Base-by-base conservation (phyloP, 1,140 invertebrate species). In the Eciton burchellii region DNA sequence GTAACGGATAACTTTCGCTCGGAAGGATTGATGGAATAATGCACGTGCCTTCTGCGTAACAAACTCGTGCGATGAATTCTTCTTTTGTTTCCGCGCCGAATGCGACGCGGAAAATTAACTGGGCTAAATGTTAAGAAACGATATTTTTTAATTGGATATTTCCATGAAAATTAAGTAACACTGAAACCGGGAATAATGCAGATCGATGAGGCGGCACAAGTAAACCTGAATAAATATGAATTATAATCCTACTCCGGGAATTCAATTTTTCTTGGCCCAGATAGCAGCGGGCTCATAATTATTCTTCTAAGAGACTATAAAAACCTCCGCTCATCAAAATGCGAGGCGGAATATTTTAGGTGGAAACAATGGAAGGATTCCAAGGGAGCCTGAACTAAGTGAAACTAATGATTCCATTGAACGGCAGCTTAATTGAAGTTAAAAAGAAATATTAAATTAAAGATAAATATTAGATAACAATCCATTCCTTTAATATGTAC, bases 241-340 rank as follows among this genome's bases (percentile, higher is more conserved):
- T 57, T 62, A 54, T 21, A 54, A 49, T 19, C n/a, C n/a, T 74
- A 21, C 43, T 62, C 26, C 26, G 41, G 41, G 45, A 62, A 63
- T 74, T 47, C 6, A 21, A 74, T 74, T 63, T 47, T 74, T 60
- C 35, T 59, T 72, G 41, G n/a, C n/a, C 56, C 56, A 29, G 41
- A 19, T 14, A 16, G n/a, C 41, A 73, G 26, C 26, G 12, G 12
- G 14, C 0, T 29, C 5, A 74, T 74, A 74, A 74, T 74, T 74
- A 74, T 74, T 74, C 19, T 57, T 65, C 41, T 76, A 56, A 45
- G 43, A 29, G n/a, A 21, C n/a, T 54, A 54, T 19, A 21, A 21
- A 73, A 63, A 74, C 41, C 72, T 74, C 19, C 43, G 57, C 26
- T 63, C 26, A 35, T 62, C 71, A 60, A 47, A 74, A 43, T 72